Conservation (phyloP, 2,113 vertebrate species). For the Macquaria australasica region DNA sequence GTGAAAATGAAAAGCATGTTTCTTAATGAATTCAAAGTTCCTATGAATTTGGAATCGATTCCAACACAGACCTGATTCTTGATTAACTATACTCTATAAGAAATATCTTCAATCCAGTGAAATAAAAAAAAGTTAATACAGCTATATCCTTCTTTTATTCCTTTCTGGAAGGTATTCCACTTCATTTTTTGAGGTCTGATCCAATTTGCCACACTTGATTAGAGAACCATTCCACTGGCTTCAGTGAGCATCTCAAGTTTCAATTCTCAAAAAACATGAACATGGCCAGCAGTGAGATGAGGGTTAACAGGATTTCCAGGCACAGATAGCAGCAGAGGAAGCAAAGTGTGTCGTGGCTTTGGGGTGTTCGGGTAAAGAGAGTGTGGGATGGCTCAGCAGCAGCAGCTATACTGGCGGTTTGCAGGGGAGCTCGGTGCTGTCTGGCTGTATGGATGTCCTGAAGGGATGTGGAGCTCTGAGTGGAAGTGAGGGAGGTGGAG, state of each 20-base stretch:
- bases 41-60: background rate
- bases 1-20: background rate
- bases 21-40: background rate
- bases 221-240: conserved; percentile 49
- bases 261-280: background rate
- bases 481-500: conserved; percentile 40
- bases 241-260: conserved; percentile 37
- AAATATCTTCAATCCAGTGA: background rate
- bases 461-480: conserved; percentile 27
- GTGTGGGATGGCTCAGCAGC: conserved; percentile 32
- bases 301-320: conserved; percentile 57
- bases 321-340: conserved; percentile 36
- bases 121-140: background rate
- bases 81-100: background rate
- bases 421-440: conserved; percentile 10
- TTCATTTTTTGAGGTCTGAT: conserved; percentile 36
- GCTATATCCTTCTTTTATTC: conserved; percentile 4
- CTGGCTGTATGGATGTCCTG: conserved; percentile 35
- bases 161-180: conserved; percentile 7
- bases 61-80: background rate
- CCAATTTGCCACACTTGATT: conserved; percentile 63
- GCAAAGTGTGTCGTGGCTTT: conserved; percentile 35
- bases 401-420: conserved; percentile 25
- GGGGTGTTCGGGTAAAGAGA: conserved; percentile 35
- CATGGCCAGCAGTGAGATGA: conserved; percentile 27